Base-by-base conservation (phyloP, 2,888 invertebrate species). In the Cheilosia pagana region DNA sequence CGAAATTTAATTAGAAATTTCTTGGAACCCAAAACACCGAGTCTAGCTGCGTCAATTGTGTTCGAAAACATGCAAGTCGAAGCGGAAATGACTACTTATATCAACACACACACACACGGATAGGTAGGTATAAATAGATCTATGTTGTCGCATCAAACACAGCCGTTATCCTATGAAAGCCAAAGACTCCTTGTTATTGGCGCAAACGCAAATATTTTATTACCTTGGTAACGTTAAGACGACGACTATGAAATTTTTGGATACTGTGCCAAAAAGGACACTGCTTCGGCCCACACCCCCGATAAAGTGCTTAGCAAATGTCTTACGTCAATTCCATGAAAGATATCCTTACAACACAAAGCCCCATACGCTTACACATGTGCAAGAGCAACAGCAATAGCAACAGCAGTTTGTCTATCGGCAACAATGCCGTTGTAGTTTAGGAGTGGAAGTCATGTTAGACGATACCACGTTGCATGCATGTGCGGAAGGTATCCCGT, bases 181-280 rank as follows among this genome's bases (percentile, higher is more conserved):
- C 63, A 31, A 50, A 39, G 57, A 52, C 41, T 79, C 39, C 55
- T 41, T 59, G 48, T 41, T 52, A 48, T 67, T 55, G 55, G 62
- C 41, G 12, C 71, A 78, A 81, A 65, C 74, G 60, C 67, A 81
- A 62, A 60, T 68, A 81, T 62, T 67, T 74, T 74, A 74, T 55
- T 71, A 71, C 71, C 57, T 67, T 39, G 45, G 65, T 60, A 43
- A 59, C 52, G 28, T 41, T 41, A 63, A 70, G 67, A 76, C 43
- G 41, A 71, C 31, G 50, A 57, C 43, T 3, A 41, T 10, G n/a
- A 68, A 63, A 43, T 55, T 75, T 82, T 62, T 52, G 76, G 19
- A 53, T 60, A 48, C 12, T 12, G 2, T 67, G 81, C 77, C 81
- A 81, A 77, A 77, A 77, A 77, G 71, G 71, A 67, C 48, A 65